These are phyloP conservation scores for Alviniconcha strummeri DNA, from an alignment of 2,888 invertebrate genomes.

Conservation along the genomic window DNA sequence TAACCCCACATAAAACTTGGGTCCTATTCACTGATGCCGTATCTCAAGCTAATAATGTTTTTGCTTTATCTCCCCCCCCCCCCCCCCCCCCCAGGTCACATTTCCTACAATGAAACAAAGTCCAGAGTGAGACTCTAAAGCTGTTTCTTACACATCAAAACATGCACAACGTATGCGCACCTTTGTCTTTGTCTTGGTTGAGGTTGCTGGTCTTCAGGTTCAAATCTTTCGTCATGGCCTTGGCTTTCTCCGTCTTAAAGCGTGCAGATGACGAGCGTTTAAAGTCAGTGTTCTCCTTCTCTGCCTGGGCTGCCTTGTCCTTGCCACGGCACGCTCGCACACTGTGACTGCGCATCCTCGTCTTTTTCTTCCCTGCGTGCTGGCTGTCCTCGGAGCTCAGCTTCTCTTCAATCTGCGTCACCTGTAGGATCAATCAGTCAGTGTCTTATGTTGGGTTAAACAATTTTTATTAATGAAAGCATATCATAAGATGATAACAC, in stretches of 20 bases:
- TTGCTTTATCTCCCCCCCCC: too few species aligned
- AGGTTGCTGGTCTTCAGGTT: slow-evolving; percentile 47
- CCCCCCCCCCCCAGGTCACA: too few species aligned
- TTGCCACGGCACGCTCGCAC: slow-evolving; percentile 37
- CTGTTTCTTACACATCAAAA: too few species aligned
- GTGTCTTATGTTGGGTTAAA: too few species aligned
- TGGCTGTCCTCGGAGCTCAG: slow-evolving; percentile 29
- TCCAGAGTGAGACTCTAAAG: too few species aligned
- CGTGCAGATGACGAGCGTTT: slow-evolving; percentile 54
- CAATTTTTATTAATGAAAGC: too few species aligned
- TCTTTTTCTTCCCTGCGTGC: slow-evolving; percentile 22
- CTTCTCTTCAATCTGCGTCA: slow-evolving; percentile 32
- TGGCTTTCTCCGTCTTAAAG: slow-evolving; percentile 53
- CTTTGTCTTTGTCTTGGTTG: slow-evolving; percentile 53
- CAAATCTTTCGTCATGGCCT: slow-evolving; percentile 48
- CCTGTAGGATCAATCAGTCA: slow-evolving; percentile 1
- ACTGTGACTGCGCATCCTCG: slow-evolving; percentile 38
- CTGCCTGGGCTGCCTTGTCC: slow-evolving; percentile 42
- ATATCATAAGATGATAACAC: neutral
- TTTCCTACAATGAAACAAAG: too few species aligned
- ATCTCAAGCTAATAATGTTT: too few species aligned
- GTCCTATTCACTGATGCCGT: too few species aligned
- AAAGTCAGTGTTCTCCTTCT: slow-evolving; percentile 41
- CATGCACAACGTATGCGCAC: slow-evolving; percentile 25
- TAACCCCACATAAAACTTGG: too few species aligned